Evolutionary conservation across 2,888 invertebrate species (phyloP).

Genomic region (Limenitis camilla): DNA sequence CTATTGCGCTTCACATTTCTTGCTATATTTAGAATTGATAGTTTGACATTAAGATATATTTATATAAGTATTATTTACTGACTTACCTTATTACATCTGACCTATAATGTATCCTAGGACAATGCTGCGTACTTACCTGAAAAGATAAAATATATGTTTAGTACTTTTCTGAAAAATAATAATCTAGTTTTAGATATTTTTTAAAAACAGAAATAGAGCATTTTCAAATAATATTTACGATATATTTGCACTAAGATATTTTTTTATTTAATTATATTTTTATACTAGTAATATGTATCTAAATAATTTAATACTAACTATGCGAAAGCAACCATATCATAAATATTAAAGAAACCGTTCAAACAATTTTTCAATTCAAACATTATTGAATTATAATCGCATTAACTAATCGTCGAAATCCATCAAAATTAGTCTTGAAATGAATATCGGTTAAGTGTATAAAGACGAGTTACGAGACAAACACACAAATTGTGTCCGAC

Average conservation of each 20-base stretch:
- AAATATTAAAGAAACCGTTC: not conserved
- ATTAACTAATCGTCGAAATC: not conserved
- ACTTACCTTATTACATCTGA: conserved; percentile 1
- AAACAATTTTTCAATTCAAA: not conserved
- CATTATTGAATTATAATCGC: conserved; percentile 8
- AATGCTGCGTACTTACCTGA: conserved; percentile 12
- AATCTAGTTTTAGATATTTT: not conserved
- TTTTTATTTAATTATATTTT: no score
- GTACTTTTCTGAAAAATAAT: not conserved
- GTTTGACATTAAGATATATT: not conserved
- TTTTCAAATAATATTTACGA: no score
- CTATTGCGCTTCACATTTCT: no score
- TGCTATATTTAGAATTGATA: not conserved
- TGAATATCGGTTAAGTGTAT: conserved; percentile 30
- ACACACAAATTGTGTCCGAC: conserved; percentile 65
- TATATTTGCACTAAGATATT: no score
- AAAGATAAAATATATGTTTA: conserved; percentile 1
- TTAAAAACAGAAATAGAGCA: no score
- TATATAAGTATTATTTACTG: not conserved
- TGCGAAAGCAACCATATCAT: no score
- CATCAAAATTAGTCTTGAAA: no score
- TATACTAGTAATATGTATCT: no score
- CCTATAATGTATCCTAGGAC: not conserved
- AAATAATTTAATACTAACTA: no score
- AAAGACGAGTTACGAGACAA: conserved; percentile 52